phyloP scores from a whole-genome alignment of 2,797 vertebrate genomes.

The Gambusia yucatana region DNA sequence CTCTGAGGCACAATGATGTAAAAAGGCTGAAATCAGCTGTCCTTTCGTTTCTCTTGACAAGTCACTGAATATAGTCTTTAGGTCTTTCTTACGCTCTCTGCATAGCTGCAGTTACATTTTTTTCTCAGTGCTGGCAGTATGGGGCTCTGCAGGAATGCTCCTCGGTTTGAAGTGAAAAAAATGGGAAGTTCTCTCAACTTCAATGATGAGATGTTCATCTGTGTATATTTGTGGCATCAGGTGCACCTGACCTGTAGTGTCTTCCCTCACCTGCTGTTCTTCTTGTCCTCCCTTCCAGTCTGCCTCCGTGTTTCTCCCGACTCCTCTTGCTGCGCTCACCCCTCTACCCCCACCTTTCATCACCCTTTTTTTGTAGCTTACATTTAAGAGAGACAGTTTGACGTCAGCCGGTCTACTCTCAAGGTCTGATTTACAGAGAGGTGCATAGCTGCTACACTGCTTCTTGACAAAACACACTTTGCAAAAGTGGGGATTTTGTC shows the following conservation, averaged over 20 bases:
- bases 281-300: background rate
- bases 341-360: background rate
- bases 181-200: conserved; percentile 37
- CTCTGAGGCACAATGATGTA: conserved; percentile 54
- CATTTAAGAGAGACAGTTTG: conserved; percentile 22
- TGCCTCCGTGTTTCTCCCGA: conserved; percentile 12
- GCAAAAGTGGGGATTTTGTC: conserved; percentile 8
- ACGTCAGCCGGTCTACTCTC: conserved; percentile 24
- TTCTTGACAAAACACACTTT: conserved; percentile 1
- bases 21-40: conserved; percentile 55
- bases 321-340: background rate
- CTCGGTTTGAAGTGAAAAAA: conserved; percentile 20
- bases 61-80: conserved; percentile 23
- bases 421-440: conserved; percentile 14
- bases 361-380: conserved; percentile 7
- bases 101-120: conserved; percentile 37
- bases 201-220: conserved; percentile 19
- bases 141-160: conserved; percentile 6
- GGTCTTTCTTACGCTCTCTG: conserved; percentile 22
- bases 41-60: background rate
- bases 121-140: background rate
- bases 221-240: conserved; percentile 29
- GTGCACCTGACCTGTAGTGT: conserved; percentile 4
- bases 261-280: conserved; percentile 19
- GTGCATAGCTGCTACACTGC: background rate